Conservation (phyloP, 2,797 vertebrate species). For the Dendrocincla tyrannina region DNA sequence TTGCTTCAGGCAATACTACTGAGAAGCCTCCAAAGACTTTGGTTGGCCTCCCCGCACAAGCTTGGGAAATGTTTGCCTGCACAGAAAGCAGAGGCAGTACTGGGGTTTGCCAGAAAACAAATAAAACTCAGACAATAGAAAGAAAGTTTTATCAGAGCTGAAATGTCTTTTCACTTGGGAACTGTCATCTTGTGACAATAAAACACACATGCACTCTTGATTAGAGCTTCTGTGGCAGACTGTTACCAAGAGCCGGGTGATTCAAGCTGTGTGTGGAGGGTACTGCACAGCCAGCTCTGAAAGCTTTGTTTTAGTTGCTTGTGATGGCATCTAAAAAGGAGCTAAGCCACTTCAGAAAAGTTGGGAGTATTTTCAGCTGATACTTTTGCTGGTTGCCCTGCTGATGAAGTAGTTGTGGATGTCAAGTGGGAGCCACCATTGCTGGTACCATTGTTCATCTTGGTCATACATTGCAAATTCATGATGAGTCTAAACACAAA, state of each 20-base stretch:
- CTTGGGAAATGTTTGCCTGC: constrained; percentile 66
- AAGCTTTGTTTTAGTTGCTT: constrained; percentile 66
- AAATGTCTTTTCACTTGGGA: constrained; percentile 78
- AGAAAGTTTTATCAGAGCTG: constrained; percentile 76
- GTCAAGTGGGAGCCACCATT: not conserved
- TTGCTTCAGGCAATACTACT: constrained; percentile 79
- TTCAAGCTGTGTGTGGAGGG: constrained; percentile 36
- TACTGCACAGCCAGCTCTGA: constrained; percentile 29
- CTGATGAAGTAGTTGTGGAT: not conserved
- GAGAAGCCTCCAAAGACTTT: constrained; percentile 78
- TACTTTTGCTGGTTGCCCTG: not conserved
- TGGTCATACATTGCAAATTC: not conserved
- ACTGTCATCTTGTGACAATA: constrained; percentile 70
- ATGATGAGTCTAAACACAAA: not conserved
- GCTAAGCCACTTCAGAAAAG: constrained; percentile 33
- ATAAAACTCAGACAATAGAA: constrained; percentile 77
- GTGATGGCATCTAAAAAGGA: constrained; percentile 52
- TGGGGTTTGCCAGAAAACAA: constrained; percentile 79
- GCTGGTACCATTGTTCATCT: not conserved
- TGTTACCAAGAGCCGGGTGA: constrained; percentile 42
- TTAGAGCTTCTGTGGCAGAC: constrained; percentile 62
- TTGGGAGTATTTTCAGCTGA: constrained; percentile 41
- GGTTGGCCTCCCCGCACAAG: constrained; percentile 73
- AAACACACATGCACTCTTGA: constrained; percentile 36
- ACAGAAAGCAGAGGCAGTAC: constrained; percentile 66